Percentiles rank a stretch among this genome's conserved stretches.
Conservation (phyloP, 2,888 invertebrate genomes). For the Artemia sinica region DNA sequence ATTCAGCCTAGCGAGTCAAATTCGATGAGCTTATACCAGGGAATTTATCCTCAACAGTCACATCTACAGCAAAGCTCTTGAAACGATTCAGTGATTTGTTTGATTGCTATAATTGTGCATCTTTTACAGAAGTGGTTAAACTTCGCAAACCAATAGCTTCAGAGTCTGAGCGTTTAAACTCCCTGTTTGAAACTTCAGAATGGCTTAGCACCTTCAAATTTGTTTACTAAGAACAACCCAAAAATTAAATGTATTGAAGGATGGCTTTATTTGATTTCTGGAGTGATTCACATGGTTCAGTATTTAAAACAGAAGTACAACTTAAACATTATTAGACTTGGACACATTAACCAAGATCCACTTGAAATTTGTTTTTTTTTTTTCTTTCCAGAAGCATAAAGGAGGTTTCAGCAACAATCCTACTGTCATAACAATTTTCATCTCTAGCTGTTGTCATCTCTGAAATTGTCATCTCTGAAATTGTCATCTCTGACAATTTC, state of each 20-base stretch:
- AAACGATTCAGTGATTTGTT: neutral
- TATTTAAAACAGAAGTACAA: neutral
- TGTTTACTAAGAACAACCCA: neutral
- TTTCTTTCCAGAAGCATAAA: neutral
- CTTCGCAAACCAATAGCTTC: neutral
- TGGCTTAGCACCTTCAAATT: neutral
- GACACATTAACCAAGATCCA: neutral
- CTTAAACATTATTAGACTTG: neutral
- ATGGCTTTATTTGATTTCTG: neutral
- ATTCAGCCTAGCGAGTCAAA: no score
- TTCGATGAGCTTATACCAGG: no score
- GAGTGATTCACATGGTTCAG: neutral
- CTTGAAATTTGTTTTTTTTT: neutral
- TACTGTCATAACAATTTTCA: neutral
- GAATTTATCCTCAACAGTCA: neutral
- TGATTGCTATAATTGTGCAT: neutral
- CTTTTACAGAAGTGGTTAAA: neutral
- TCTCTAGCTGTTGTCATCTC: no score
- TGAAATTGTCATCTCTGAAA: no score
- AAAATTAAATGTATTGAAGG: neutral
- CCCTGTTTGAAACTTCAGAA: neutral
- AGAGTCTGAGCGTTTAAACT: neutral
- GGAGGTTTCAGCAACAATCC: conserved; percentile 10
- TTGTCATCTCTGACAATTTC: no score
- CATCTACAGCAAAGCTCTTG: neutral